Conservation (phyloP, 2,113 vertebrate genomes). For the Anas platyrhynchos region DNA sequence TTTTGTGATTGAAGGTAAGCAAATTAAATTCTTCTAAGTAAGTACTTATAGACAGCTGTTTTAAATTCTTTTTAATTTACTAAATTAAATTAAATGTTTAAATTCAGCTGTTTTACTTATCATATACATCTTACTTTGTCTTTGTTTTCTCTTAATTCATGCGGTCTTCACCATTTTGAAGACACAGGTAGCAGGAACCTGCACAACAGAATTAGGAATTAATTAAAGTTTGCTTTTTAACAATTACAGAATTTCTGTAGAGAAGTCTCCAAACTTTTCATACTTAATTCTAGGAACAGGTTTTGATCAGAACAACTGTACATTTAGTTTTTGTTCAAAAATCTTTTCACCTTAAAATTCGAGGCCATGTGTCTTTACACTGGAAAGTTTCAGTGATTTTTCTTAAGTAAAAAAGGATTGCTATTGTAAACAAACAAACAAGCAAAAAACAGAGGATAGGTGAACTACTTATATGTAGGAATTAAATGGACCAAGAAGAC, state of each 20-base stretch:
- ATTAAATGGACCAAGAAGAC: neutral
- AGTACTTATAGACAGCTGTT: neutral
- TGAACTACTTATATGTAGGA: neutral
- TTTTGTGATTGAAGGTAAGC: neutral
- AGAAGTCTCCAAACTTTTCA: neutral
- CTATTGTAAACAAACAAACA: neutral
- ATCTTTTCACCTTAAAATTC: accelerated
- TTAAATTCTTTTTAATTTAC: no score
- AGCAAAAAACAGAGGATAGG: neutral
- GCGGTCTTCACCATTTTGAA: neutral
- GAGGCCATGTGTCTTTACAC: neutral
- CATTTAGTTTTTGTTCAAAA: neutral
- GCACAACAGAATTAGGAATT: neutral
- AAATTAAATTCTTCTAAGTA: neutral
- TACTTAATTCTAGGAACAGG: neutral
- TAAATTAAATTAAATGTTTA: no score
- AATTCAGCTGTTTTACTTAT: neutral
- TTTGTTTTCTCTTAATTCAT: neutral
- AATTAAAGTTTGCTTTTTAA: neutral
- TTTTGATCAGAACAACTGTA: neutral
- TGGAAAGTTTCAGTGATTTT: neutral
- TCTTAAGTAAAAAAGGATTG: neutral
- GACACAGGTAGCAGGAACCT: neutral
- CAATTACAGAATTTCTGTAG: neutral
- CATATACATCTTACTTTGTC: neutral